Evolutionary conservation across 2,797 vertebrate genomes (phyloP).

Genomic region (Philypnodon macrostomus): DNA sequence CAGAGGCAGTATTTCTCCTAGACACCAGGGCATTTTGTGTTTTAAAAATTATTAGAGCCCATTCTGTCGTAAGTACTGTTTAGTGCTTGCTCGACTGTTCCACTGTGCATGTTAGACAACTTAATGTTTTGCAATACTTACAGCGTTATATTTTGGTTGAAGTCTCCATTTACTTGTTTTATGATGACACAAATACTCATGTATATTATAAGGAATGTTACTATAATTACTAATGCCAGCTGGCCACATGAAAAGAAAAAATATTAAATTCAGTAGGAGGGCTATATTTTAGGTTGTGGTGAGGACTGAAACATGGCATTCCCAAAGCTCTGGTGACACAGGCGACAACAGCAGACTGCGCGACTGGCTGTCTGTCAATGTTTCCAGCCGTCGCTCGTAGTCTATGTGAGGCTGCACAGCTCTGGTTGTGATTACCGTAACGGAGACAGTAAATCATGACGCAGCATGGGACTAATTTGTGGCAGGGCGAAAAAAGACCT

Average conservation of each 20-base stretch:
- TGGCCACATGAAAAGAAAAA: slow-evolving; percentile 40
- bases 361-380: slow-evolving; percentile 67
- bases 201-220: slow-evolving; percentile 33
- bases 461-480: slow-evolving; percentile 79
- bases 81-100: slow-evolving; percentile 23
- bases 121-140: slow-evolving; percentile 26
- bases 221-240: slow-evolving; percentile 22
- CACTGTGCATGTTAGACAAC: slow-evolving; percentile 22
- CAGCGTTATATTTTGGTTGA: slow-evolving; percentile 10
- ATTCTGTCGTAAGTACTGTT: slow-evolving; percentile 16
- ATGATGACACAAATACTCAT: slow-evolving; percentile 18
- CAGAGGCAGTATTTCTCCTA: slow-evolving; percentile 19
- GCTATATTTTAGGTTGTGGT: slow-evolving; percentile 33
- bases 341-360: slow-evolving; percentile 53
- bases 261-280: slow-evolving; percentile 29
- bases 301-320: slow-evolving; percentile 31
- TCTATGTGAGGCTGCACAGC: slow-evolving; percentile 49
- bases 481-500: slow-evolving; percentile 54
- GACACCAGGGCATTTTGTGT: slow-evolving; percentile 10
- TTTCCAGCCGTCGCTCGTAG: slow-evolving; percentile 61
- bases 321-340: slow-evolving; percentile 43
- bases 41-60: slow-evolving; percentile 15
- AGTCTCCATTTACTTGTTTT: slow-evolving; percentile 37
- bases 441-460: slow-evolving; percentile 80
- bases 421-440: slow-evolving; percentile 81